Evolutionary conservation across 1,140 invertebrate genomes (phyloP), one percentile per base, ranked within the genome.

Genomic region (Scaptomyza pallida): DNA sequence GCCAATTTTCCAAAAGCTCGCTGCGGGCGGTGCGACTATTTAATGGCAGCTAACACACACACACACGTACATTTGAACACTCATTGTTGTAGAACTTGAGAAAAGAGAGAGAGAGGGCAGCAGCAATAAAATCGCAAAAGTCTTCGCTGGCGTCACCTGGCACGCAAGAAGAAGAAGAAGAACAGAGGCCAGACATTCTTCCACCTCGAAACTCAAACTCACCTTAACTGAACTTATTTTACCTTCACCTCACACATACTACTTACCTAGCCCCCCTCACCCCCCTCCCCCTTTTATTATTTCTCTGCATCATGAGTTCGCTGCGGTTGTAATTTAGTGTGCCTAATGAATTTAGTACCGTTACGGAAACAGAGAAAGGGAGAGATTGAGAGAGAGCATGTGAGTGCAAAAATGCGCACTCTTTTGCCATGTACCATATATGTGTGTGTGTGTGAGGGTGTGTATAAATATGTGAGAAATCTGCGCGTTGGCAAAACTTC

Each of bases 331-430:
- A 88, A 88, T 88, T 88, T 88, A 88, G 82, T 88, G 82, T 88
- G 78, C 78, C 82, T 88, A 88, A 88, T 88, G 82, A 88, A 88
- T 88, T 88, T 88, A 88, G 82, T 88, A 88, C 71, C 82, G 78
- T 88, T 78, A 88, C 82, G n/a, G n/a, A 78, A 82, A 88, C 78
- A 78, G 82, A 59, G 77, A 80, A 65, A 56, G 33, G 1, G 26
- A 30, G 26, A 9, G 23, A n/a, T n/a, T n/a, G n/a, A 26, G 23
- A 5, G 23, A 12, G 60, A 80, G 81, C 73, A 86, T 61, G 81
- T 80, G 82, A 88, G 82, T 81, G 82, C 82, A 81, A 86, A 86
- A 88, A 88, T 88, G 82, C 82, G 82, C 82, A 86, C 82, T 81
- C 81, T 45, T 23, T 23, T 30, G 13, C 45, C 40, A 61, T 57